Conservation (phyloP, 92 coral and sea anemone genomes). For the Montipora capitata region DNA sequence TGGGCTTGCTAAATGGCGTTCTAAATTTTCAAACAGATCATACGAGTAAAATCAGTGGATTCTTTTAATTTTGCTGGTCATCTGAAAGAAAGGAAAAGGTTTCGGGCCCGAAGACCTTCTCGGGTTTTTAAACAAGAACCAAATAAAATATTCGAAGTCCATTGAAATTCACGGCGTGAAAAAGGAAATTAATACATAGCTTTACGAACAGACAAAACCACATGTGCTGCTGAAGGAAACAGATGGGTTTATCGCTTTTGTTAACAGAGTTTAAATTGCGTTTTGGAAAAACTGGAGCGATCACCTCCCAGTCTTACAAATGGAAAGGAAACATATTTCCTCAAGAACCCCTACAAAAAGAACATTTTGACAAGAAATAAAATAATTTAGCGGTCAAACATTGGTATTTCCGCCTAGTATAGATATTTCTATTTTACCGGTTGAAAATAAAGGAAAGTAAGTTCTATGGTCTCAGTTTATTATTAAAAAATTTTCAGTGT, state of each 20-base stretch:
- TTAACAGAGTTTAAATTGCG: neutral
- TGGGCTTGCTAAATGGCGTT: neutral
- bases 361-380: too few species aligned
- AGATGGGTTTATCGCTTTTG: slow-evolving; percentile 14
- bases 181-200: neutral
- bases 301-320: too few species aligned
- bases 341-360: too few species aligned
- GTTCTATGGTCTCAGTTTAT: too few species aligned
- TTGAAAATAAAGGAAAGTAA: too few species aligned
- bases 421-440: too few species aligned
- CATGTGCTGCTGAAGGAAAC: slow-evolving; percentile 1
- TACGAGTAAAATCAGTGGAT: neutral
- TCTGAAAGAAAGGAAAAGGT: neutral
- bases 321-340: too few species aligned
- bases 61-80: neutral
- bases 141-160: slow-evolving; percentile 30
- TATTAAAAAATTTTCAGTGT: too few species aligned
- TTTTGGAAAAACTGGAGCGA: too few species aligned
- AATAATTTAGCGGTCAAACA: too few species aligned
- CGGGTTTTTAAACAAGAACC: slow-evolving; percentile 5
- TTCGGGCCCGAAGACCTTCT: neutral
- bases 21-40: neutral
- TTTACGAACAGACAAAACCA: slow-evolving; percentile 16
- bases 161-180: neutral
- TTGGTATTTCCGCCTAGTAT: neutral